Percentiles rank a stretch among this genome's conserved stretches.
Evolutionary conservation across 1,140 invertebrate genomes (phyloP).

Genomic region (Panagrolaimus sp.): DNA sequence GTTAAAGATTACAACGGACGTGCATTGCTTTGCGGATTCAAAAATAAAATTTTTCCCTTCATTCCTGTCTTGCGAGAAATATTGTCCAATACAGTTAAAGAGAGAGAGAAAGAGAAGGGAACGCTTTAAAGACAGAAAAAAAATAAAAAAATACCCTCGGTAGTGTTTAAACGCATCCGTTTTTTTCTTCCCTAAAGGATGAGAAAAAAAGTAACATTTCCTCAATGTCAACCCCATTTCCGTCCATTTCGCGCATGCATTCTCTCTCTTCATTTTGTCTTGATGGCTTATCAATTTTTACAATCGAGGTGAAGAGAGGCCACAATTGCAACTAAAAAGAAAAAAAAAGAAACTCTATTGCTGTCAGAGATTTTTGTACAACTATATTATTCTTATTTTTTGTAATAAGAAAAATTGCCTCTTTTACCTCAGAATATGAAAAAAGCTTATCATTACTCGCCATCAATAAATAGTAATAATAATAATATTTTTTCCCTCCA

Average conservation of each 20-base stretch:
- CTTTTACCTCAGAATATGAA: too few relatives aligned
- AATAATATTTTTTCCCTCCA: too few relatives aligned
- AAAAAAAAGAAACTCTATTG: too few relatives aligned
- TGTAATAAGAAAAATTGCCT: too few relatives aligned
- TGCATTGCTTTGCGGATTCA: slow-evolving; percentile 11
- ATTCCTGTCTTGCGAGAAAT: slow-evolving; percentile 3
- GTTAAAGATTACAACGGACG: slow-evolving; percentile 14
- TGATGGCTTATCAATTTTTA: slow-evolving; percentile 4
- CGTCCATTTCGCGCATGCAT: not conserved
- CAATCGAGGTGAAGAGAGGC: slow-evolving; percentile 15
- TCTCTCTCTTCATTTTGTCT: not conserved
- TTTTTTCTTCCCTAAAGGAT: not conserved
- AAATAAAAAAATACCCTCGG: too few relatives aligned
- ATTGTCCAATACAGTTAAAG: not conserved
- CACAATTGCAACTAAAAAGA: not conserved
- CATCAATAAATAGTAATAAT: too few relatives aligned
- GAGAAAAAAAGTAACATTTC: slow-evolving; percentile 1
- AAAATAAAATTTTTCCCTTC: too few relatives aligned
- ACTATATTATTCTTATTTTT: slow-evolving; percentile 2
- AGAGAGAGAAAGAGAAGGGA: not conserved
- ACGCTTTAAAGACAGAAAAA: too few relatives aligned
- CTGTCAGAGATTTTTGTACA: not conserved
- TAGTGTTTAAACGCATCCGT: too few relatives aligned
- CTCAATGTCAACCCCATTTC: not conserved
- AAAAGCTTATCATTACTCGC: too few relatives aligned